Evolutionary conservation across 92 coral and sea anemone species (phyloP).

Genomic region (Epizoanthus illoricatus): DNA sequence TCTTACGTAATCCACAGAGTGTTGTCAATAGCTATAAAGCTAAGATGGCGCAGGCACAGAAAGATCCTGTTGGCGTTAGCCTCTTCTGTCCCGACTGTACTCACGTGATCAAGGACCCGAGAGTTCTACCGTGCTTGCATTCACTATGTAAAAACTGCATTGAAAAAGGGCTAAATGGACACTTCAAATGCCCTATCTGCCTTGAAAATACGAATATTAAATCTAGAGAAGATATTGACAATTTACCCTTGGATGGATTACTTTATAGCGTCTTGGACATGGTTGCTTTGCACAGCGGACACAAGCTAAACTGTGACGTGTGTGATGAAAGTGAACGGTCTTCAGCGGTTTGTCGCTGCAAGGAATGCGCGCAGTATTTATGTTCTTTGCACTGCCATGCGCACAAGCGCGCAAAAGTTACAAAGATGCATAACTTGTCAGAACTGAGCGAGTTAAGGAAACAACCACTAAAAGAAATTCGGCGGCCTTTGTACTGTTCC

Average conservation of each 20-base stretch:
- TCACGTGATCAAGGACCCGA: conserved; percentile 54
- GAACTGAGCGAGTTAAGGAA: conserved; percentile 48
- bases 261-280: conserved; percentile 65
- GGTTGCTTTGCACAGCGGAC: conserved; percentile 62
- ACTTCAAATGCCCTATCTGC: conserved; percentile 61
- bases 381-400: conserved; percentile 62
- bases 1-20: neutral
- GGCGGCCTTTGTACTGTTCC: conserved; percentile 58
- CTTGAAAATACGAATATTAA: conserved; percentile 42
- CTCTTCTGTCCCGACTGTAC: conserved; percentile 63
- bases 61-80: conserved; percentile 53
- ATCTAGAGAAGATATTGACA: conserved; percentile 39
- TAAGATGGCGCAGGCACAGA: conserved; percentile 25
- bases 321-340: conserved; percentile 69
- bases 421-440: conserved; percentile 48
- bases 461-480: conserved; percentile 54
- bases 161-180: conserved; percentile 58
- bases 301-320: conserved; percentile 54
- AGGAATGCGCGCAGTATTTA: conserved; percentile 60
- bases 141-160: conserved; percentile 62
- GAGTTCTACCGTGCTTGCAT: conserved; percentile 65
- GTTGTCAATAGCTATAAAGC: neutral
- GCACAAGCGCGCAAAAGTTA: conserved; percentile 53
- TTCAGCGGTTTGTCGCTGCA: conserved; percentile 66
- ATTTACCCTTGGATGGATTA: conserved; percentile 53